Evolutionary conservation across 2,113 vertebrate genomes (phyloP).

Genomic region (Eubucco bourcierii): DNA sequence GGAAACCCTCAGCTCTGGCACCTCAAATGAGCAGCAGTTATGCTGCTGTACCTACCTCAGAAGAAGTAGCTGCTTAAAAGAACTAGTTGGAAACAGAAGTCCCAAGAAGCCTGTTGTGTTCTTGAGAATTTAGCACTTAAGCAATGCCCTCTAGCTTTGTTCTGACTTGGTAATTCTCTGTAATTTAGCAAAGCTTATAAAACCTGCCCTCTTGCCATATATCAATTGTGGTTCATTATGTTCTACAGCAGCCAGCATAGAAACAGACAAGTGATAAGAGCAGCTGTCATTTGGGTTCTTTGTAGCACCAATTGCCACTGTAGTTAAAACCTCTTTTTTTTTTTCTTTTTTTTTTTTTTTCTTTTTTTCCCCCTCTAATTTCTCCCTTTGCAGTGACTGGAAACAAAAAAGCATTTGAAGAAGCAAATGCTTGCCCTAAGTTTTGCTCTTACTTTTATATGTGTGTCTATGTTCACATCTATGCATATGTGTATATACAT

Average conservation of each 20-base stretch:
- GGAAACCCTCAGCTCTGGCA: neutral
- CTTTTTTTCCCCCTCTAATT: no score
- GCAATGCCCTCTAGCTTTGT: conserved; percentile 9
- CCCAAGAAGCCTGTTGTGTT: neutral
- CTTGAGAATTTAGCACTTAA: neutral
- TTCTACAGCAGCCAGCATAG: neutral
- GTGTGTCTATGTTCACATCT: neutral
- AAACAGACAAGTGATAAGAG: neutral
- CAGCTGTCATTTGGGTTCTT: neutral
- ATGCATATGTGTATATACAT: neutral
- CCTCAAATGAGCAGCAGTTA: neutral
- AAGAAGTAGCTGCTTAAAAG: neutral
- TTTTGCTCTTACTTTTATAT: neutral
- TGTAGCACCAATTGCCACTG: neutral
- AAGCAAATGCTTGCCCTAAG: neutral
- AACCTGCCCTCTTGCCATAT: neutral
- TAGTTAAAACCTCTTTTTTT: neutral
- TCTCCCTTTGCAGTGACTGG: neutral
- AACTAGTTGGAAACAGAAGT: neutral
- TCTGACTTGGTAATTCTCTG: neutral
- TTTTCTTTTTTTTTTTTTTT: no score
- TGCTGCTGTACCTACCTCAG: neutral
- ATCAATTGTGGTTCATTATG: neutral
- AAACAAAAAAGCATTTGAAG: neutral
- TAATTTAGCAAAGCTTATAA: conserved; percentile 21